Percentiles rank a stretch among this genome's conserved stretches.
phyloP scores from a whole-genome alignment of 2,888 invertebrate genomes.

The Amorpha juglandis region DNA sequence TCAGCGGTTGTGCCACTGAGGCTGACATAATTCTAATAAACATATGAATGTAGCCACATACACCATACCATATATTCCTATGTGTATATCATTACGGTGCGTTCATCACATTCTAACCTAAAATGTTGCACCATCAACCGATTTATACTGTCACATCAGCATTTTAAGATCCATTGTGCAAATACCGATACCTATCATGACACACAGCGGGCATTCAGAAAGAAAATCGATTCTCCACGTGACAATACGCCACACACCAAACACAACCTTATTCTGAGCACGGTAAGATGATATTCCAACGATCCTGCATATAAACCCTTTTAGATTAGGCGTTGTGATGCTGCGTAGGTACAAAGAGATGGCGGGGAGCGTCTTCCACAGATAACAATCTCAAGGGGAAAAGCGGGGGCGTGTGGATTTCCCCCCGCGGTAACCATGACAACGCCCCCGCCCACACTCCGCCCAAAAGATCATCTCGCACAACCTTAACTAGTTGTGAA shows the following conservation, averaged over 20 bases:
- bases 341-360: slow-evolving; percentile 61
- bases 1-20: no score
- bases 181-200: slow-evolving; percentile 42
- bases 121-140: slow-evolving; percentile 15
- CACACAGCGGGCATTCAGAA: slow-evolving; percentile 40
- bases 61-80: no score
- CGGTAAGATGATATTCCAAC: slow-evolving; percentile 52
- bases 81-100: slow-evolving; percentile 7
- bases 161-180: slow-evolving; percentile 46
- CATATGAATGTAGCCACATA: neutral
- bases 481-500: slow-evolving; percentile 72
- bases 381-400: slow-evolving; percentile 78
- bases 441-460: slow-evolving; percentile 73
- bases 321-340: slow-evolving; percentile 68
- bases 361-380: slow-evolving; percentile 72
- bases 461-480: slow-evolving; percentile 73
- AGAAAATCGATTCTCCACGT: slow-evolving; percentile 59
- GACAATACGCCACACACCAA: slow-evolving; percentile 1
- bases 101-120: slow-evolving; percentile 12
- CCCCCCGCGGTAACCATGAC: slow-evolving; percentile 72
- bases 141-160: slow-evolving; percentile 19
- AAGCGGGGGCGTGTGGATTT: slow-evolving; percentile 73
- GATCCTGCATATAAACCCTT: slow-evolving; percentile 68
- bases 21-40: neutral
- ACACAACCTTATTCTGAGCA: slow-evolving; percentile 24